A percentile compares a stretch with the other conserved stretches of the same genome.
phyloP scores from a whole-genome alignment of 2,888 invertebrate genomes.

The Noctuana brunneofusca region DNA sequence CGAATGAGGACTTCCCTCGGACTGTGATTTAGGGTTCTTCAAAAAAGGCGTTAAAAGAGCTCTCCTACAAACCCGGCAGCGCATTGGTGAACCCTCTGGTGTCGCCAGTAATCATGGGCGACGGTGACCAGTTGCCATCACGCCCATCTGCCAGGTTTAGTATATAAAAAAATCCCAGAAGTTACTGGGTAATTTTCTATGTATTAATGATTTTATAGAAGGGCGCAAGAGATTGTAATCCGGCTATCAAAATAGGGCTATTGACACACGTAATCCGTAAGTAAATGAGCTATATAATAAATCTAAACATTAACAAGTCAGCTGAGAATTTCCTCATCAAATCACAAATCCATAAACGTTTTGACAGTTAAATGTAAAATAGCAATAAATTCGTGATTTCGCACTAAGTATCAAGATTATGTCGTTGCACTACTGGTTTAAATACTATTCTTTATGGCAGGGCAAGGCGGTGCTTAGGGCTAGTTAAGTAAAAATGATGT shows the following conservation, averaged over 20 bases:
- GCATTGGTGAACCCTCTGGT: too few species aligned
- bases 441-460: slow-evolving; percentile 28
- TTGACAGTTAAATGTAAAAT: slow-evolving; percentile 21
- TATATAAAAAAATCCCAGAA: too few species aligned
- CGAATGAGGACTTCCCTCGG: too few species aligned
- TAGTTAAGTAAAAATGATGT: slow-evolving; percentile 5
- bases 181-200: too few species aligned
- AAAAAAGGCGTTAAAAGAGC: too few species aligned
- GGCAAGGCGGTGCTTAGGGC: slow-evolving; percentile 4
- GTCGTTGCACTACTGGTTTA: slow-evolving; percentile 2
- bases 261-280: not conserved
- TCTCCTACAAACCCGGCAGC: too few species aligned
- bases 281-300: slow-evolving; percentile 8
- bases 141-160: too few species aligned
- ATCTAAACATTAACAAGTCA: slow-evolving; percentile 18
- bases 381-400: slow-evolving; percentile 16
- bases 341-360: slow-evolving; percentile 4
- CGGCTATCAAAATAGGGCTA: not conserved
- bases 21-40: too few species aligned
- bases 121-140: too few species aligned
- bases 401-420: slow-evolving; percentile 20
- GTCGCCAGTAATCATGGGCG: too few species aligned
- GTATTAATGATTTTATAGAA: too few species aligned
- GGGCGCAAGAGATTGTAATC: not conserved
- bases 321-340: slow-evolving; percentile 10